Evolutionary conservation across 30 jellyfish, hydroid and myxozoan genomes (phyloP).

Genomic region (Aurelia sp.): DNA sequence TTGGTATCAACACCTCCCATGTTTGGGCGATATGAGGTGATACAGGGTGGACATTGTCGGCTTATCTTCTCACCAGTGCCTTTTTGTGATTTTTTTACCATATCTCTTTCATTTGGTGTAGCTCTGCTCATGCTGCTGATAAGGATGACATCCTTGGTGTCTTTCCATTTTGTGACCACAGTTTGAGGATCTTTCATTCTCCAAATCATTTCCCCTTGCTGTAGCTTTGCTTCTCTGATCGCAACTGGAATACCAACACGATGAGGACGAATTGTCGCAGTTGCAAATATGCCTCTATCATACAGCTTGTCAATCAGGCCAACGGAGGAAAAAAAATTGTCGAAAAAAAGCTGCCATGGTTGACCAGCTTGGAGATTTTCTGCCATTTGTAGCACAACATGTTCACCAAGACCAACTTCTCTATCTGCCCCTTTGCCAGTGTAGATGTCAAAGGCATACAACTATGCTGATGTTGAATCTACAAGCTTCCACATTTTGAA

Average conservation of each 20-base stretch:
- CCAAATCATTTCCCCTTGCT: slow-evolving; percentile 31
- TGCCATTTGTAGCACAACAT: slow-evolving; percentile 26
- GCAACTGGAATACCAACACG: slow-evolving; percentile 23
- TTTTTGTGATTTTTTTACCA: too few species aligned
- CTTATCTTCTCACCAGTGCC: slow-evolving; percentile 39
- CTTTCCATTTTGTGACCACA: slow-evolving; percentile 22
- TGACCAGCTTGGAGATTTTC: slow-evolving; percentile 15
- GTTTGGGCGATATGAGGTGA: slow-evolving; percentile 15
- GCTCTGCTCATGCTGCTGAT: slow-evolving; percentile 28
- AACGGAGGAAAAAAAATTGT: too few species aligned
- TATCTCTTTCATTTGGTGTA: too few species aligned
- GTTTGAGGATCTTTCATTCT: slow-evolving; percentile 27
- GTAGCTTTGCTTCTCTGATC: slow-evolving; percentile 22
- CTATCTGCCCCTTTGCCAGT: neutral
- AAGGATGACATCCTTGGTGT: slow-evolving; percentile 16
- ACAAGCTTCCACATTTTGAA: too few species aligned
- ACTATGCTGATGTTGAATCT: neutral
- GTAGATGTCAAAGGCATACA: slow-evolving; percentile 4
- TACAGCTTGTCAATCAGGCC: slow-evolving; percentile 21
- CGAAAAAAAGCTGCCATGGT: slow-evolving; percentile 20
- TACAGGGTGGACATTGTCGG: slow-evolving; percentile 33
- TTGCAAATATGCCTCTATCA: slow-evolving; percentile 23
- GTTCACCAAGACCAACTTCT: slow-evolving; percentile 15
- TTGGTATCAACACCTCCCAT: slow-evolving; percentile 57
- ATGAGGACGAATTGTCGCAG: slow-evolving; percentile 39